Conservation (phyloP, 2,888 invertebrate genomes). For the Noctua janthina region DNA sequence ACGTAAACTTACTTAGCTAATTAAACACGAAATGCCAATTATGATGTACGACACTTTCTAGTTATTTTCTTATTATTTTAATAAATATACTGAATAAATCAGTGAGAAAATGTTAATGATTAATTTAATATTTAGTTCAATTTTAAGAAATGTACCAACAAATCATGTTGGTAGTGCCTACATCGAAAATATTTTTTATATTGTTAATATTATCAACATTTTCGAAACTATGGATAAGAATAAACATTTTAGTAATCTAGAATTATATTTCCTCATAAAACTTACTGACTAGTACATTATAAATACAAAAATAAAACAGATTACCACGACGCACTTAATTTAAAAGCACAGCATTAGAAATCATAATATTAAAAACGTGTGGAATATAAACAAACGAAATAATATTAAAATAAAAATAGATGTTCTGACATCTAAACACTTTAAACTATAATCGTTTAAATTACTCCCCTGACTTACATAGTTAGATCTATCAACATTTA, state of each 20-base stretch:
- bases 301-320: conserved; percentile 74
- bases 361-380: conserved; percentile 61
- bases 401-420: conserved; percentile 47
- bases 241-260: conserved; percentile 64
- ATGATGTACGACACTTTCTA: conserved; percentile 83
- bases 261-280: conserved; percentile 69
- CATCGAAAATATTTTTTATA: conserved; percentile 45
- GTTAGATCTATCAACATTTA: conserved; percentile 63
- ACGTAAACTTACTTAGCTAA: conserved; percentile 78
- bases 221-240: conserved; percentile 60
- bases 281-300: conserved; percentile 87
- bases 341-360: conserved; percentile 69
- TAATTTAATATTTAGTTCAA: conserved; percentile 31
- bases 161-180: conserved; percentile 52
- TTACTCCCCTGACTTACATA: conserved; percentile 54
- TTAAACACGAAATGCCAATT: conserved; percentile 86
- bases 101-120: conserved; percentile 71
- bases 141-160: conserved; percentile 32
- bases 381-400: conserved; percentile 61
- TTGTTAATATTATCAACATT: conserved; percentile 56
- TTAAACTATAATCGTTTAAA: conserved; percentile 39
- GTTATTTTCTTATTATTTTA: conserved; percentile 69
- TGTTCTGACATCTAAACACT: conserved; percentile 32
- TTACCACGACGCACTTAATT: conserved; percentile 63
- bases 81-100: conserved; percentile 75